Evolutionary conservation across 1,140 invertebrate genomes (phyloP), one percentile per base, ranked within the genome.

Genomic region (Papilio aristodemus): DNA sequence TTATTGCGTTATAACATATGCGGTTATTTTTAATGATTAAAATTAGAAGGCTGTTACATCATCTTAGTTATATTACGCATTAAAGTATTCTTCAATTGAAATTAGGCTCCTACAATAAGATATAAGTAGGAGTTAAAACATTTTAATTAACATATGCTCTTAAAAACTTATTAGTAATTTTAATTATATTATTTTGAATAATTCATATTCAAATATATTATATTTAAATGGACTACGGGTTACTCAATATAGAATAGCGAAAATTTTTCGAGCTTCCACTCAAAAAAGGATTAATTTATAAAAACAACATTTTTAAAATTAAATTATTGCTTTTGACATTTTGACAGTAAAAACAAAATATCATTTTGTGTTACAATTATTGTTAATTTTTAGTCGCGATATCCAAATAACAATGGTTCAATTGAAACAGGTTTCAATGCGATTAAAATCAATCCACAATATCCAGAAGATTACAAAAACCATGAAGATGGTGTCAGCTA

Each of bases 391-490:
- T 22, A 22, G 17, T 11, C 11, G 19, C 8, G 1, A 0, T 32
- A 32, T 22, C 10, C 6, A 8, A 41, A 62, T 38, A 17, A 81
- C 5, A 60, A 99, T 99, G 98, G 98, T 98, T 63, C 99, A 98
- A 41, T 89, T 99, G 46, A 99, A 99, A 92, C 93, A 95, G 72
- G 98, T 99, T 85, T 97, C 97, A 4, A 94, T 99, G 17, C 95
- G 99, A 69, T 92, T 99, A 58, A 99, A 99, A 91, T 99, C 98
- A 0, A 98, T 99, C 5, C 99, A 97, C 81, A 99, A 99, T 87
- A 99, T 99, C 81, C 98, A 99, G 86, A 99, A 99, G 92, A 99
- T 99, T 83, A 99, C 99, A n/a, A 98, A 99, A 91, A 99, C 98
- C 79, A 99, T 99, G 99, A 99, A 99, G 93, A 99, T 99, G 99